Percentiles rank a stretch among this genome's conserved stretches.
These are phyloP conservation scores for Eupeodes luniger DNA, from an alignment of 2,888 invertebrate genomes.

Conservation along the genomic window DNA sequence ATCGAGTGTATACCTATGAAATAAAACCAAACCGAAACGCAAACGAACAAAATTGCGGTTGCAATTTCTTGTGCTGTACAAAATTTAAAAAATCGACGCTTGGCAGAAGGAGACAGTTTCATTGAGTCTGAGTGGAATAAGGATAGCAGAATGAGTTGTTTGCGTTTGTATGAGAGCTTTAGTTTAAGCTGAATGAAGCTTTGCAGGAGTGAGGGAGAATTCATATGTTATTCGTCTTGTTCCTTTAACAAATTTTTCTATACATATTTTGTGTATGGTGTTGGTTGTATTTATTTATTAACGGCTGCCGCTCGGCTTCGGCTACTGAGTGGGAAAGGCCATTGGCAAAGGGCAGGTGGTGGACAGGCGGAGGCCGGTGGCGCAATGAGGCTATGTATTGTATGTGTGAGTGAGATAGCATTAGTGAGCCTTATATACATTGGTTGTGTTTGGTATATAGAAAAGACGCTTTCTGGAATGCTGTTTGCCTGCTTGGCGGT, in stretches of 20 bases:
- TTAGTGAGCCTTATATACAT: slow-evolving; percentile 13
- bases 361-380: slow-evolving; percentile 1
- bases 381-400: background rate
- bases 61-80: slow-evolving; percentile 67
- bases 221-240: slow-evolving; percentile 9
- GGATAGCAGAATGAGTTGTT: slow-evolving; percentile 53
- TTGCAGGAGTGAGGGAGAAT: slow-evolving; percentile 53
- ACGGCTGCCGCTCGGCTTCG: background rate
- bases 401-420: slow-evolving; percentile 6
- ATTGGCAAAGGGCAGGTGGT: slow-evolving; percentile 15
- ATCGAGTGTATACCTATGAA: background rate
- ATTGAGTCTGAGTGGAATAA: slow-evolving; percentile 50
- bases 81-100: slow-evolving; percentile 76
- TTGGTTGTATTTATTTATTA: background rate
- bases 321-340: background rate
- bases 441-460: slow-evolving; percentile 42
- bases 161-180: slow-evolving; percentile 55
- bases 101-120: slow-evolving; percentile 62
- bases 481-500: slow-evolving; percentile 59
- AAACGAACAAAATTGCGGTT: slow-evolving; percentile 72
- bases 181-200: background rate
- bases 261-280: slow-evolving; percentile 14
- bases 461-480: slow-evolving; percentile 74
- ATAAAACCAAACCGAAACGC: background rate
- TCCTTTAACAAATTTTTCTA: slow-evolving; percentile 26